phyloP scores from a whole-genome alignment of 2,797 vertebrate genomes.

The Babyrousa celebensis region DNA sequence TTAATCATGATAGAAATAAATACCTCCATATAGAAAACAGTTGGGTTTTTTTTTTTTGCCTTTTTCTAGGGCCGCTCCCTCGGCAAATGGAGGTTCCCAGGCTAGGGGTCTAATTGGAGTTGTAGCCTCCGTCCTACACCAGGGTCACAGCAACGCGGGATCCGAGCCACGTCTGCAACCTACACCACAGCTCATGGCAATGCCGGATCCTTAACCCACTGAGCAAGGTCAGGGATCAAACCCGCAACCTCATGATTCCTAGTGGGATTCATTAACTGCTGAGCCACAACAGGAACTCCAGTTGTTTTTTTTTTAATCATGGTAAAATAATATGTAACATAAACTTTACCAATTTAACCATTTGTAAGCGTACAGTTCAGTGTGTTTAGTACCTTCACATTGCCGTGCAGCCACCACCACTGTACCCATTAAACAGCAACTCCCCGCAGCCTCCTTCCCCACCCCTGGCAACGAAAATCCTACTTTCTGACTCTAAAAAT shows the following conservation, averaged over 20 bases:
- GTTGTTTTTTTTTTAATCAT: not conserved
- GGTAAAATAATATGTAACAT: not conserved
- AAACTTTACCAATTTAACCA: not conserved
- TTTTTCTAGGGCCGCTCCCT: not conserved
- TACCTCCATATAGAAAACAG: not conserved
- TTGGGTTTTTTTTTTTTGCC: no score
- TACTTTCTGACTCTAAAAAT: not conserved
- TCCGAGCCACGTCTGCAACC: no score
- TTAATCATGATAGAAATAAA: constrained; percentile 10
- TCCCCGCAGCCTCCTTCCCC: not conserved
- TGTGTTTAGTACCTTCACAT: not conserved
- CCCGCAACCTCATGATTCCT: no score
- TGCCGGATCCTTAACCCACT: no score
- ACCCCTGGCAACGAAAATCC: not conserved
- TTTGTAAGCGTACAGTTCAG: not conserved
- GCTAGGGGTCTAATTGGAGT: no score
- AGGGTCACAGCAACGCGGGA: no score
- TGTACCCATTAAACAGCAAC: not conserved
- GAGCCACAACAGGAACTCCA: not conserved
- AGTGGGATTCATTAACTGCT: no score
- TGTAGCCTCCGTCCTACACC: no score
- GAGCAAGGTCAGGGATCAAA: no score
- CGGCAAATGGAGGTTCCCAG: no score
- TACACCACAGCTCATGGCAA: no score
- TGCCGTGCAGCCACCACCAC: not conserved